A percentile compares a stretch with the other conserved stretches of the same genome.
phyloP scores from a whole-genome alignment of 2,888 invertebrate species.

The Mactromeris polynyma region DNA sequence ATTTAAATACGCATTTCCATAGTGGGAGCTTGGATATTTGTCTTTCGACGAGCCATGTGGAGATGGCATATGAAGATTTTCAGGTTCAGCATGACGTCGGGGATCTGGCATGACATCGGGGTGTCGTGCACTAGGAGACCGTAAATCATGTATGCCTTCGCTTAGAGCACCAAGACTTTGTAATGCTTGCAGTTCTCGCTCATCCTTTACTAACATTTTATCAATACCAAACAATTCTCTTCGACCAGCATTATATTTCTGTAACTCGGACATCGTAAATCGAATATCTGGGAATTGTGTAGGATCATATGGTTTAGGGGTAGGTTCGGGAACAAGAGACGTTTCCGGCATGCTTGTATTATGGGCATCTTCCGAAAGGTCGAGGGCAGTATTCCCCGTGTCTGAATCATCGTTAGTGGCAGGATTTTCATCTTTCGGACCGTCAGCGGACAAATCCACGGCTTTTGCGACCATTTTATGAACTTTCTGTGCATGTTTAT shows the following conservation, averaged over 20 bases:
- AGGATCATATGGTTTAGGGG: not conserved
- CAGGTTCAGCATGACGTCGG: not conserved
- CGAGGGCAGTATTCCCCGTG: not conserved
- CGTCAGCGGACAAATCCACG: not conserved
- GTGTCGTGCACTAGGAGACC: not conserved
- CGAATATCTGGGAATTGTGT: not conserved
- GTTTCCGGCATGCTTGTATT: not conserved
- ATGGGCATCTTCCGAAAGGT: not conserved
- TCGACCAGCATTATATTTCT: not conserved
- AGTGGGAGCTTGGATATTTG: not conserved
- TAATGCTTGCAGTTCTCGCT: not conserved
- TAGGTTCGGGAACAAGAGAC: not conserved
- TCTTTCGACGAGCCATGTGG: not conserved
- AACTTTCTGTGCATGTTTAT: slow-evolving; percentile 36
- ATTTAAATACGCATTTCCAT: not conserved
- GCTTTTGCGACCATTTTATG: slow-evolving; percentile 29
- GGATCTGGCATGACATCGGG: not conserved
- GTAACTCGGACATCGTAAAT: not conserved
- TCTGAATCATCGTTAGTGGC: not conserved
- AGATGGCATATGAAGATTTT: not conserved
- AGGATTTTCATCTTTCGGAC: not conserved
- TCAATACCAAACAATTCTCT: slow-evolving; percentile 13
- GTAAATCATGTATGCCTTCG: not conserved
- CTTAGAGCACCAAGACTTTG: not conserved
- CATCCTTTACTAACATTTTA: not conserved